These are phyloP conservation scores for Clarias magur DNA, from an alignment of 2,113 vertebrate genomes.

Conservation along the genomic window DNA sequence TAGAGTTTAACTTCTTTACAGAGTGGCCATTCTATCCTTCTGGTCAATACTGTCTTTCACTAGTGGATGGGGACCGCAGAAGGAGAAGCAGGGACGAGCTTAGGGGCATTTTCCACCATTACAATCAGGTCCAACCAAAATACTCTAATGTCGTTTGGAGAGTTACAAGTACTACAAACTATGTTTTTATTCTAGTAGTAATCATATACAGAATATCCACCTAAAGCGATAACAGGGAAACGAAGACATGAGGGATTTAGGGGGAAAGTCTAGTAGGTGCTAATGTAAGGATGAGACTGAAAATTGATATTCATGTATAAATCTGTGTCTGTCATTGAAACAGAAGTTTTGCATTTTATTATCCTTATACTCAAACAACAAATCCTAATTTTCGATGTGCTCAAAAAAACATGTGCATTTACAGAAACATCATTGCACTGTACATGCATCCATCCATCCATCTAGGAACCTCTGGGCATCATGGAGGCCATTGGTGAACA, in stretches of 20 bases:
- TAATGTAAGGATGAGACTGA: neutral
- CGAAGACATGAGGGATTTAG: neutral
- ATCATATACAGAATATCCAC: neutral
- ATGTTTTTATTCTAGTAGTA: constrained; percentile 1
- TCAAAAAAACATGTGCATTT: neutral
- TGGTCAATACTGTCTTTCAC: constrained; percentile 38
- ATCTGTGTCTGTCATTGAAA: neutral
- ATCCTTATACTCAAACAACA: neutral
- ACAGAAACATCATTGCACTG: neutral
- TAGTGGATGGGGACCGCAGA: constrained; percentile 2
- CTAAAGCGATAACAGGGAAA: neutral
- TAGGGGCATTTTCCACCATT: neutral
- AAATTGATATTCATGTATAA: neutral
- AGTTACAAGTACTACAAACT: neutral
- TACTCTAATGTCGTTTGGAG: neutral
- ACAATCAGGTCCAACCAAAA: neutral
- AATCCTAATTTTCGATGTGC: neutral
- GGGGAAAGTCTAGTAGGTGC: neutral
- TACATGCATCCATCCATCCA: too few species aligned
- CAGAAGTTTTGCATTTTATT: neutral
- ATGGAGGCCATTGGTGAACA: too few species aligned
- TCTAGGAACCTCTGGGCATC: too few species aligned
- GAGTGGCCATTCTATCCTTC: constrained; percentile 35
- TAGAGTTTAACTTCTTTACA: constrained; percentile 4
- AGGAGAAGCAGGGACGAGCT: neutral